phyloP scores from a whole-genome alignment of 1,140 invertebrate species.

The Drosophila albomicans region DNA sequence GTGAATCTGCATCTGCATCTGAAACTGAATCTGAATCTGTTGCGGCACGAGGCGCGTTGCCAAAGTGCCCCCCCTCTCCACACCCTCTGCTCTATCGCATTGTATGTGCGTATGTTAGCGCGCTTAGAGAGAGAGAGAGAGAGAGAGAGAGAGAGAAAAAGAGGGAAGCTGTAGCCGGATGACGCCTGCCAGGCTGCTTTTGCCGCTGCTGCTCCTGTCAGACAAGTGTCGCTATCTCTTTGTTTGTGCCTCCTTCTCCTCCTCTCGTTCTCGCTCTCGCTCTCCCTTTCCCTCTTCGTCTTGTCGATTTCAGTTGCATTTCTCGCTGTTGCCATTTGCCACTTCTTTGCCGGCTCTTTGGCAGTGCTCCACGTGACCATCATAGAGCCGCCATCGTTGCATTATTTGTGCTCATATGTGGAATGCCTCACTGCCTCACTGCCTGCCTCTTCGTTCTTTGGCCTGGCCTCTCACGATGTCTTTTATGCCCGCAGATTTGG shows the following conservation, averaged over 20 bases:
- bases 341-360: constrained; percentile 51
- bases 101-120: constrained; percentile 31
- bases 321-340: constrained; percentile 6
- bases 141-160: too few species aligned
- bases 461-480: constrained; percentile 29
- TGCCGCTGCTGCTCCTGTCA: constrained; percentile 47
- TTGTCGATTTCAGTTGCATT: too few species aligned
- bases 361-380: constrained; percentile 67
- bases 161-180: constrained; percentile 27
- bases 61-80: constrained; percentile 50
- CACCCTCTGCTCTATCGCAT: neutral
- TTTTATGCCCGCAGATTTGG: constrained; percentile 81
- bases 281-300: neutral
- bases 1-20: constrained; percentile 48
- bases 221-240: constrained; percentile 58
- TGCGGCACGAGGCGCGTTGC: constrained; percentile 59
- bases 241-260: constrained; percentile 7
- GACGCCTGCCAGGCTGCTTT: constrained; percentile 68
- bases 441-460: neutral
- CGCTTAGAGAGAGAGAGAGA: constrained; percentile 28
- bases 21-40: constrained; percentile 8
- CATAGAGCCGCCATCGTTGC: constrained; percentile 56
- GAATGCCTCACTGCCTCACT: constrained; percentile 39
- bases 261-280: neutral
- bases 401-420: constrained; percentile 77